These are phyloP conservation scores for Idaea straminata DNA, from an alignment of 2,888 invertebrate genomes.

Conservation along the genomic window DNA sequence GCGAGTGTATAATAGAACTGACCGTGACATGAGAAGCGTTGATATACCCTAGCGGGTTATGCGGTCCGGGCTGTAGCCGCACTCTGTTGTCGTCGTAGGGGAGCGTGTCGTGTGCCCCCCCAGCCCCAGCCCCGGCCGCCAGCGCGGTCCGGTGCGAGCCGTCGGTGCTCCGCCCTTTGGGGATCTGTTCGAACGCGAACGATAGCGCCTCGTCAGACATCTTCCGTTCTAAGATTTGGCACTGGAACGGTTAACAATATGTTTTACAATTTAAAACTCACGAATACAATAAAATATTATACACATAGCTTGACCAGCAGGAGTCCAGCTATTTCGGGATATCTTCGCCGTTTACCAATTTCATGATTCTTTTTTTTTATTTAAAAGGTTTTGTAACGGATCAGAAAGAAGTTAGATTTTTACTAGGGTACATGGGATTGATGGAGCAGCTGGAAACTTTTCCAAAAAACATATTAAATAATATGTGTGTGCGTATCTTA, in stretches of 20 bases:
- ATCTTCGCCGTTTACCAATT: too few relatives aligned
- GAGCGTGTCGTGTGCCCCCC: slow-evolving; percentile 82
- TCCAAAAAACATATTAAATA: too few relatives aligned
- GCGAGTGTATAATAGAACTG: slow-evolving; percentile 26
- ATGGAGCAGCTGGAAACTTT: too few relatives aligned
- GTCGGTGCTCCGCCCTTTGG: slow-evolving; percentile 85
- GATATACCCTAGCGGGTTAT: slow-evolving; percentile 93
- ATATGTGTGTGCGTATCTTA: slow-evolving; percentile 48
- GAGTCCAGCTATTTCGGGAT: too few relatives aligned
- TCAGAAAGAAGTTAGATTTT: too few relatives aligned
- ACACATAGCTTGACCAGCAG: too few relatives aligned
- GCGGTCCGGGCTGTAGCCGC: slow-evolving; percentile 88
- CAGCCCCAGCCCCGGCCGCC: slow-evolving; percentile 83
- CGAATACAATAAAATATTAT: too few relatives aligned
- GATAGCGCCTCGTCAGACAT: slow-evolving; percentile 87
- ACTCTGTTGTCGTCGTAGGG: slow-evolving; percentile 96
- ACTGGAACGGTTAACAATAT: slow-evolving; percentile 37
- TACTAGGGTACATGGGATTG: too few relatives aligned
- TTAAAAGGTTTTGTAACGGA: too few relatives aligned
- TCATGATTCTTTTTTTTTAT: too few relatives aligned
- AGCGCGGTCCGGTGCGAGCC: slow-evolving; percentile 87
- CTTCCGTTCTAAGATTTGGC: slow-evolving; percentile 72
- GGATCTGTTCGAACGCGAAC: slow-evolving; percentile 92
- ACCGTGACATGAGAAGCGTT: slow-evolving; percentile 96
- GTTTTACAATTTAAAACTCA: too few relatives aligned